Evolutionary conservation across 2,113 vertebrate species (phyloP), one percentile per base, ranked within the genome.

Genomic region (Saimiri boliviensis): DNA sequence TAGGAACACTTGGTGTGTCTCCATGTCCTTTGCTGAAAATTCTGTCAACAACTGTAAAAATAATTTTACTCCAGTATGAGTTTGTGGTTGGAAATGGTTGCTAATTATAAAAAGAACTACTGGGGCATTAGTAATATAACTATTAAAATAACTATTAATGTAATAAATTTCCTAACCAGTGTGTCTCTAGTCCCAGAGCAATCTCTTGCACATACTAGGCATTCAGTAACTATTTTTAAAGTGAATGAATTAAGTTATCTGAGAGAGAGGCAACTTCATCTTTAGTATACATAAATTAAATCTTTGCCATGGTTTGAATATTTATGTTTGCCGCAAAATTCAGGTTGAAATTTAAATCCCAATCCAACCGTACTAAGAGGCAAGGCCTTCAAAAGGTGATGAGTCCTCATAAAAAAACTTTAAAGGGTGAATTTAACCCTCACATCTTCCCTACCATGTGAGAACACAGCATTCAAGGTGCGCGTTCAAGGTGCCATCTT

Each of bases 31-130:
- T 68, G 47, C 2, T 85, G 56, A 82, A 94, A 82, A 82, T 92
- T 86, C n/a, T 94, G 47, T 16, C 74, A 8, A 82, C 37, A 77
- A 73, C 19, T 71, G 76, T 16, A 54, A 86, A 94, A 71, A 92
- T 70, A 77, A 45, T 60, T 17, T 60, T 54, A 63, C 63, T 71
- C 20, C 12, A 76, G 21, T 52, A 73, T 93, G 5, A 1, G 40
- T 81, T 74, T 80, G 58, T 96, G 40, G n/a, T 89, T 91, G 12
- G 11, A 76, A 86, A 83, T 87, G 17, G 70, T 66, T 82, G 5
- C n/a, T 21, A 70, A 42, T 70, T 89, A 68, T 58, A 79, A 95
- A 95, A 85, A 54, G 56, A 80, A 58, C 60, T 95, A 21, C 63
- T 25, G 71, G 45, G n/a, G 32, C 13, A 54, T 88, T 80, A 32